phyloP scores from a whole-genome alignment of 2,113 vertebrate genomes.

The Sphaerodactylus townsendi region DNA sequence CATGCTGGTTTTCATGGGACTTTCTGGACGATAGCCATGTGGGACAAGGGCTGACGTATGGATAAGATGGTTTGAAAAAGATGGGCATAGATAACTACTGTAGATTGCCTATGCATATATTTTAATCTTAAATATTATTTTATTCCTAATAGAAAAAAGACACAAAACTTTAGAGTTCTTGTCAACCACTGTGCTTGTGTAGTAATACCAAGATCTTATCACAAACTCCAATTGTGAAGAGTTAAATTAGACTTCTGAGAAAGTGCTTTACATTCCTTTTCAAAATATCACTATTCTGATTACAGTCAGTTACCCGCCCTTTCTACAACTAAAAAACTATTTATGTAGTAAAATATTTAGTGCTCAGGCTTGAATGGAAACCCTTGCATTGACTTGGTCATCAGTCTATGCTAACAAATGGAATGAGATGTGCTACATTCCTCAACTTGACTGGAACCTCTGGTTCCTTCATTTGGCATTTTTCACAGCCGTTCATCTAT shows the following conservation, averaged over 20 bases:
- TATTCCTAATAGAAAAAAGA: too few species aligned
- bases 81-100: too few species aligned
- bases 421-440: conserved; percentile 42
- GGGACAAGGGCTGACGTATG: too few species aligned
- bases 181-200: not conserved
- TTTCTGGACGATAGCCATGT: too few species aligned
- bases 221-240: conserved; percentile 22
- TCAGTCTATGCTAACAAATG: conserved; percentile 38
- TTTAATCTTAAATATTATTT: too few species aligned
- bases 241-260: conserved; percentile 35
- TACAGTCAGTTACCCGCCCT: conserved; percentile 28
- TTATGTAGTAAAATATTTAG: conserved; percentile 25
- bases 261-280: conserved; percentile 39
- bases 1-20: too few species aligned
- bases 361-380: conserved; percentile 33
- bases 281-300: conserved; percentile 15
- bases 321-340: conserved; percentile 27
- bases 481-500: conserved; percentile 44
- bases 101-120: too few species aligned
- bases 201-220: conserved; percentile 5
- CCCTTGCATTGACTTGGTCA: conserved; percentile 28
- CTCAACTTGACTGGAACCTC: conserved; percentile 37
- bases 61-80: too few species aligned
- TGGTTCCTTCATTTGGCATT: conserved; percentile 44
- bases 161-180: not conserved